Conservation (phyloP, 2,113 vertebrate species). For the Cephalopterus ornatus region DNA sequence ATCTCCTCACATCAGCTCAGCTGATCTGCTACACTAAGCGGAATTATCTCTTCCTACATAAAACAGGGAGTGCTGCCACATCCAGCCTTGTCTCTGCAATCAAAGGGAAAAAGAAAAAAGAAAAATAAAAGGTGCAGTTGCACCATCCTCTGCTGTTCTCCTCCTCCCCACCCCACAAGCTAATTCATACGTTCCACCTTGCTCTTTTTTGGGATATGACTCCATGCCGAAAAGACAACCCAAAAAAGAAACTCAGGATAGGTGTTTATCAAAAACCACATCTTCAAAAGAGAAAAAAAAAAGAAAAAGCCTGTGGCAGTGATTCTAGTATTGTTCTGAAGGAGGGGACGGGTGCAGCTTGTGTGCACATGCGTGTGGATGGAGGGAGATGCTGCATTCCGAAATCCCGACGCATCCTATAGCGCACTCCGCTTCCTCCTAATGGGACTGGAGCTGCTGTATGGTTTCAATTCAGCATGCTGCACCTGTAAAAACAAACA, state of each 20-base stretch:
- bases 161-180: background rate
- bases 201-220: background rate
- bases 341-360: background rate
- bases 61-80: background rate
- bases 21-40: slow-evolving; percentile 38
- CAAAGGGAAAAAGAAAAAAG: background rate
- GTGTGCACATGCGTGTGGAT: accelerated
- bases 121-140: background rate
- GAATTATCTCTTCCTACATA: slow-evolving; percentile 24
- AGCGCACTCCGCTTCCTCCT: slow-evolving; percentile 83
- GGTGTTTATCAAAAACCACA: background rate
- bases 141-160: background rate
- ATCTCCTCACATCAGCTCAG: slow-evolving; percentile 35
- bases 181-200: accelerated
- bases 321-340: background rate
- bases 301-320: background rate
- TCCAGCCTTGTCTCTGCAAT: background rate
- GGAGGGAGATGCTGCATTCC: background rate
- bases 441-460: slow-evolving; percentile 78
- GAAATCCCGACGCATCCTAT: background rate
- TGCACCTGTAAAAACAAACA: slow-evolving; percentile 99
- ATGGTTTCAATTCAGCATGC: slow-evolving; percentile 82
- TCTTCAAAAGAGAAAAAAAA: background rate
- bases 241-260: background rate
- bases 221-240: background rate